phyloP scores from a whole-genome alignment of 2,797 vertebrate genomes.

The Labroides dimidiatus region DNA sequence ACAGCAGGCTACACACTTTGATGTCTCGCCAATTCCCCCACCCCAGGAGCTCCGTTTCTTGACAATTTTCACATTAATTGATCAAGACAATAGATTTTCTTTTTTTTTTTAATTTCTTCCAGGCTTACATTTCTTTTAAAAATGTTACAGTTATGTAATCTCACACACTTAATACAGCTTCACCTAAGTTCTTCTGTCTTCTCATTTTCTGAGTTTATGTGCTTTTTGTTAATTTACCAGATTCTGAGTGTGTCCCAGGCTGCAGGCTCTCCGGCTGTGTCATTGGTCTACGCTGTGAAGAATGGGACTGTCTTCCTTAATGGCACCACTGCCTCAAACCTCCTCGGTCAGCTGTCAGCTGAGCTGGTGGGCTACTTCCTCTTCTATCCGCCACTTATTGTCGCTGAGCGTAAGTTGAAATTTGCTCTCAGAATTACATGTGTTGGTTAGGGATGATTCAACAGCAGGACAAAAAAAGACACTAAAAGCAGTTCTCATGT shows the following conservation, averaged over 20 bases:
- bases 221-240: constrained; percentile 69
- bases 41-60: not conserved
- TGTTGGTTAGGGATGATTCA: constrained; percentile 37
- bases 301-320: constrained; percentile 91
- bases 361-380: constrained; percentile 98
- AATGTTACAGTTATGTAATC: constrained; percentile 13
- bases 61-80: constrained; percentile 26
- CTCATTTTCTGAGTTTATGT: constrained; percentile 13
- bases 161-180: constrained; percentile 1
- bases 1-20: constrained; percentile 29
- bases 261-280: constrained; percentile 88
- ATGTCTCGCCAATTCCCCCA: constrained; percentile 32
- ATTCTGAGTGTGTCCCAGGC: constrained; percentile 90
- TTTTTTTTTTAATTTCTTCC: not conserved
- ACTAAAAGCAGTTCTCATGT: not conserved
- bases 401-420: constrained; percentile 93
- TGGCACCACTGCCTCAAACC: constrained; percentile 92
- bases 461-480: constrained; percentile 16
- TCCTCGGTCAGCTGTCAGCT: constrained; percentile 94
- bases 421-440: constrained; percentile 31
- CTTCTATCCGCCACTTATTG: constrained; percentile 94
- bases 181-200: constrained; percentile 3
- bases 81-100: constrained; percentile 20
- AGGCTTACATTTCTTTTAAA: not conserved
- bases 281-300: constrained; percentile 92